A percentile compares a stretch with the other conserved stretches of the same genome.
These are phyloP conservation scores for Macroramphosus scolopax DNA, from an alignment of 2,797 vertebrate species.

Conservation along the genomic window DNA sequence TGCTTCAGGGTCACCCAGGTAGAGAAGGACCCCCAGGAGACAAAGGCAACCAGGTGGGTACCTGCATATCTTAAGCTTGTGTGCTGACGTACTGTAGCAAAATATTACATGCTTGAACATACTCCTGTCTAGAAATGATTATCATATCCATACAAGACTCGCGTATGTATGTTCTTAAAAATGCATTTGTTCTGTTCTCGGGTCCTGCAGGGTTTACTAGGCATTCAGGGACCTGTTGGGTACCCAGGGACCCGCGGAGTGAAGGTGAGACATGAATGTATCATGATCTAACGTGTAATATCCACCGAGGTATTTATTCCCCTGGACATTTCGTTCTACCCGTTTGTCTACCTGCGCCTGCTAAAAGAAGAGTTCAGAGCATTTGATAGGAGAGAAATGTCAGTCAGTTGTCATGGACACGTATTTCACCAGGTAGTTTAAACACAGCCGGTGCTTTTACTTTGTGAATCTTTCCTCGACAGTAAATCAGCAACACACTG, in stretches of 20 bases:
- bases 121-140: no score
- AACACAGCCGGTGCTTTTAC: not conserved
- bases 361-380: constrained; percentile 40
- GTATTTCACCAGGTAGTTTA: not conserved
- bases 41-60: constrained; percentile 87
- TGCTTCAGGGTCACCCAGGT: constrained; percentile 88
- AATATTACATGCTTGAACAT: constrained; percentile 11
- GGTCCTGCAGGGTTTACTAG: constrained; percentile 79
- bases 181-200: constrained; percentile 6
- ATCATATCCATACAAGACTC: no score
- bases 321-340: constrained; percentile 10
- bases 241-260: constrained; percentile 92
- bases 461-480: no score
- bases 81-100: constrained; percentile 2
- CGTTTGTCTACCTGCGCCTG: constrained; percentile 39
- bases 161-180: no score
- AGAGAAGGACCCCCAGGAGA: constrained; percentile 89
- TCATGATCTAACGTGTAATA: constrained; percentile 25
- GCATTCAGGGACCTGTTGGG: constrained; percentile 83
- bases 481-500: no score
- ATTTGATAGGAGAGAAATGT: constrained; percentile 53
- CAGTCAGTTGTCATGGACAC: no score
- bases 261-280: constrained; percentile 80
- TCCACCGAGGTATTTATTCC: constrained; percentile 29
- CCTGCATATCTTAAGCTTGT: constrained; percentile 22